phyloP scores from a whole-genome alignment of 2,888 invertebrate genomes.

The Ornithoptera alexandrae region DNA sequence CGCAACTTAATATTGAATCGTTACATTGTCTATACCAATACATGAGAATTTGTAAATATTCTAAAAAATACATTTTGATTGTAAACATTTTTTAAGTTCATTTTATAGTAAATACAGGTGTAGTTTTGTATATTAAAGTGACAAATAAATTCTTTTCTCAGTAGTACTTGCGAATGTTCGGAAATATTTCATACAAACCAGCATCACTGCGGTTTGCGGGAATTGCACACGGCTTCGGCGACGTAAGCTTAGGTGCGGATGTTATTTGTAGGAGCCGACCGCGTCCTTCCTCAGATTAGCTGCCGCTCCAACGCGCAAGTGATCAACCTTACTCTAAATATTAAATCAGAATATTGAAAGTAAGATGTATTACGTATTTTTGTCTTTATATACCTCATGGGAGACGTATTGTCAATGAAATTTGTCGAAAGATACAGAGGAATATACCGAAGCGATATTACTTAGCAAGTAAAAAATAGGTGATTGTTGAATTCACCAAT shows the following conservation, averaged over 20 bases:
- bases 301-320: slow-evolving; percentile 32
- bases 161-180: background rate
- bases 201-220: slow-evolving; percentile 34
- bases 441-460: no score
- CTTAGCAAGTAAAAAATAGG: no score
- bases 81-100: background rate
- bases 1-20: background rate
- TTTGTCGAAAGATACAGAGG: no score
- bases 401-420: no score
- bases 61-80: background rate
- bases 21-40: background rate
- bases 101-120: background rate
- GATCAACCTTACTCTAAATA: background rate
- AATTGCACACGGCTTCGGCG: slow-evolving; percentile 40
- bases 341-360: background rate
- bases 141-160: background rate
- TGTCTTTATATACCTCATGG: no score
- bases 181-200: slow-evolving; percentile 3
- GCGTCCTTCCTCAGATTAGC: slow-evolving; percentile 55
- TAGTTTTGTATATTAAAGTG: background rate
- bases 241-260: slow-evolving; percentile 48
- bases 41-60: background rate
- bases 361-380: no score
- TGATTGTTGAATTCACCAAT: no score
- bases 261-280: slow-evolving; percentile 60